These are phyloP conservation scores for Drosophila setifemur DNA, from an alignment of 1,140 invertebrate species.

Conservation along the genomic window DNA sequence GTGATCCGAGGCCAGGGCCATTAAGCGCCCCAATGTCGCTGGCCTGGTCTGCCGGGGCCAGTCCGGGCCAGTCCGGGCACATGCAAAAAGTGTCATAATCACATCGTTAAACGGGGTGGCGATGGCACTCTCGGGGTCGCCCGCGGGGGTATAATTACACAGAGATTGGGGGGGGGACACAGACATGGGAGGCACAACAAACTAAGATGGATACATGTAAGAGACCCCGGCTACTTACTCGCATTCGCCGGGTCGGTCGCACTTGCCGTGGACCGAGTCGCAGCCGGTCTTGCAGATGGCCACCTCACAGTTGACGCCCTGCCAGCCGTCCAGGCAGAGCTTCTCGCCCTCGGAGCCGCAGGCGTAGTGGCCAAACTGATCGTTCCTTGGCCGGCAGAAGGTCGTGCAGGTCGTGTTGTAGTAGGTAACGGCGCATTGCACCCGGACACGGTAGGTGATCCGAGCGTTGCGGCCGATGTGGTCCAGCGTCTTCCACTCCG, in stretches of 20 bases:
- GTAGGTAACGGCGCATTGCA: constrained; percentile 95
- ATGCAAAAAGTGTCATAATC: constrained; percentile 78
- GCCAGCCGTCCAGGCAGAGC: constrained; percentile 96
- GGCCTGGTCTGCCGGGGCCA: not conserved
- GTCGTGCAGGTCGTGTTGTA: constrained; percentile 97
- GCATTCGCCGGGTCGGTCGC: constrained; percentile 94
- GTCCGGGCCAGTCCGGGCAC: not conserved
- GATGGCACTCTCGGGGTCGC: constrained; percentile 1
- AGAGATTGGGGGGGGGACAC: too few relatives aligned
- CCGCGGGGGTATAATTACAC: not conserved
- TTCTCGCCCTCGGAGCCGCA: constrained; percentile 95
- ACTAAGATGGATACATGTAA: not conserved
- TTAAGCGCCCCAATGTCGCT: constrained; percentile 63
- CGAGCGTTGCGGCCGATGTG: constrained; percentile 89
- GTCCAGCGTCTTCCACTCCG: constrained; percentile 94
- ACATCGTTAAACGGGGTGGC: constrained; percentile 57
- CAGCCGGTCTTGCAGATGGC: constrained; percentile 95
- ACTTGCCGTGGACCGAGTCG: constrained; percentile 93
- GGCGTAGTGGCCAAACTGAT: constrained; percentile 96
- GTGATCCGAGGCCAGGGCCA: constrained; percentile 37
- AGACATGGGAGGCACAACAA: not conserved
- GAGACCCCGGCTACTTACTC: constrained; percentile 86
- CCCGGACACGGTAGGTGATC: constrained; percentile 93
- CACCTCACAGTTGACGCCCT: constrained; percentile 94
- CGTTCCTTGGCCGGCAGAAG: constrained; percentile 94